Percentiles rank a stretch among this genome's conserved stretches.
Evolutionary conservation across 2,888 invertebrate genomes (phyloP).

Genomic region (Actias luna): DNA sequence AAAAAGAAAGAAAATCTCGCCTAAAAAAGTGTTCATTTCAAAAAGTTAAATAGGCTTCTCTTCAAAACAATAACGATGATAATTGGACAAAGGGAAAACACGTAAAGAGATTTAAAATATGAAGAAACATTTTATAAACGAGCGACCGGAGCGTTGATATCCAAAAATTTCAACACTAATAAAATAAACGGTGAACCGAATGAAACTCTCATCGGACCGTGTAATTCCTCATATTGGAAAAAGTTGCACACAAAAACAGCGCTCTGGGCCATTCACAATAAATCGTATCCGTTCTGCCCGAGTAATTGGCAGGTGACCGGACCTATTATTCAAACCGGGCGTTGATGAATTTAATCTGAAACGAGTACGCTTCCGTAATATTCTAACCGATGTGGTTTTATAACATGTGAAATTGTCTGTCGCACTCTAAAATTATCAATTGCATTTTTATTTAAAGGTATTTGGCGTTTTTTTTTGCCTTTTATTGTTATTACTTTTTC

Average conservation of each 20-base stretch:
- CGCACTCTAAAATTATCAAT: neutral
- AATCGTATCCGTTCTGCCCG: slow-evolving; percentile 44
- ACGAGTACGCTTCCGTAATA: slow-evolving; percentile 12
- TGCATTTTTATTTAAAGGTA: neutral
- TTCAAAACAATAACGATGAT: too few species aligned
- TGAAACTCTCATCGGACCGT: slow-evolving; percentile 31
- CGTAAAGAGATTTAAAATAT: neutral
- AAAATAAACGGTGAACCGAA: slow-evolving; percentile 19
- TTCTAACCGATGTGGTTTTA: slow-evolving; percentile 11
- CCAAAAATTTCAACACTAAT: slow-evolving; percentile 16
- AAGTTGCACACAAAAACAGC: slow-evolving; percentile 47
- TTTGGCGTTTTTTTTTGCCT: too few species aligned
- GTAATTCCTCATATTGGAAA: slow-evolving; percentile 45
- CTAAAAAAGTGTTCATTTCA: too few species aligned
- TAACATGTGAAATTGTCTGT: neutral
- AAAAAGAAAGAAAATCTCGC: too few species aligned
- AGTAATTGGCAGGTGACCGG: slow-evolving; percentile 59
- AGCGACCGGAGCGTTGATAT: neutral
- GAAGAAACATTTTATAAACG: neutral
- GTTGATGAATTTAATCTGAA: slow-evolving; percentile 52
- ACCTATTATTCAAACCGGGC: slow-evolving; percentile 51
- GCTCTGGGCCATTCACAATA: slow-evolving; percentile 45
- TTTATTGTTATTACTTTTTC: too few species aligned
- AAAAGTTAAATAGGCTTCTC: too few species aligned
- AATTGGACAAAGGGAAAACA: too few species aligned